These are phyloP conservation scores for Bubo blakistoni DNA, from an alignment of 2,113 vertebrate species.

Conservation along the genomic window DNA sequence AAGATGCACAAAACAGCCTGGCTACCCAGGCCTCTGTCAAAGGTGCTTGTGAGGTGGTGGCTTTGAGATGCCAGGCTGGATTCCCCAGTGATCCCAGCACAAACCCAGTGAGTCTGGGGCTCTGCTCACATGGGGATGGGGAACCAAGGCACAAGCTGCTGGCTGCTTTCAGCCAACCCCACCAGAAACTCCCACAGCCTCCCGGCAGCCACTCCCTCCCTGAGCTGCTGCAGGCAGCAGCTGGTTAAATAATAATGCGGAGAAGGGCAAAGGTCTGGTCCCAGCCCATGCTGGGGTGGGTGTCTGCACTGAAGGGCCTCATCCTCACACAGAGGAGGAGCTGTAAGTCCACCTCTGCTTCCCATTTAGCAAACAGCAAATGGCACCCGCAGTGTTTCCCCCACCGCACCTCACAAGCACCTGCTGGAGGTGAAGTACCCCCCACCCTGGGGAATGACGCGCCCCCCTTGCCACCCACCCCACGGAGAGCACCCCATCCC, in stretches of 20 bases:
- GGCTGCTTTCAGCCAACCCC: not conserved
- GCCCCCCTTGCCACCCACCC: not conserved
- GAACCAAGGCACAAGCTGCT: fast-evolving
- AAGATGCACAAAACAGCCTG: not conserved
- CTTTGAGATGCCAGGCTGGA: not conserved
- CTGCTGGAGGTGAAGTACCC: not conserved
- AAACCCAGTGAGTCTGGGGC: not conserved
- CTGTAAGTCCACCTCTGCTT: not conserved
- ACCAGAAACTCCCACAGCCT: not conserved
- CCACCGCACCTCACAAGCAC: too few relatives aligned
- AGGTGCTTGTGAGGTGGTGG: fast-evolving
- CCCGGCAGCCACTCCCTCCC: not conserved
- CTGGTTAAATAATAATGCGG: not conserved
- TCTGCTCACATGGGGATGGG: not conserved
- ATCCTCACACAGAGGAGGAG: not conserved
- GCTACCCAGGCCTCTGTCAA: not conserved
- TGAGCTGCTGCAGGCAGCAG: not conserved
- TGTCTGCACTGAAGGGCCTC: not conserved
- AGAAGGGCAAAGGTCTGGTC: not conserved
- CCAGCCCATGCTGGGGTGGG: not conserved
- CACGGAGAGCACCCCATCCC: not conserved
- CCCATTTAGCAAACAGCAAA: not conserved
- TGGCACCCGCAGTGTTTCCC: not conserved
- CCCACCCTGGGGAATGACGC: fast-evolving
- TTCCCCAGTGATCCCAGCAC: not conserved